A percentile compares a stretch with the other conserved stretches of the same genome.
Conservation (phyloP, 2,113 vertebrate species). For the Salvelinus fontinalis region DNA sequence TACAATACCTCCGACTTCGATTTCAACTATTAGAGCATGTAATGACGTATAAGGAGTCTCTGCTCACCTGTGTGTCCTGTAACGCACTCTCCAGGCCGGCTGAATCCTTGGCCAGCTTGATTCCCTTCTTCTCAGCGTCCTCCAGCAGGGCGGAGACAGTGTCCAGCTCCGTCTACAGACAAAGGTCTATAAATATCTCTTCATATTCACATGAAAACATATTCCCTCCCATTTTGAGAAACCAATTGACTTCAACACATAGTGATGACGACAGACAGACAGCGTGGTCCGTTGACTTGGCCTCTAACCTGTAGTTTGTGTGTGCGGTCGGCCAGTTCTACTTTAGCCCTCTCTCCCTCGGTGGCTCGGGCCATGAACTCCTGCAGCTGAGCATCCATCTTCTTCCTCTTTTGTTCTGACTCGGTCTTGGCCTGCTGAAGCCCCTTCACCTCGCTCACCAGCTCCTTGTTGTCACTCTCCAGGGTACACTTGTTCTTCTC, state of each 20-base stretch:
- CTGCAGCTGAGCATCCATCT: conserved; percentile 89
- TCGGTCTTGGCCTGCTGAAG: conserved; percentile 91
- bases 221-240: background rate
- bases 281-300: too few species aligned
- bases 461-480: conserved; percentile 93
- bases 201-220: background rate
- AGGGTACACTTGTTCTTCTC: conserved; percentile 96
- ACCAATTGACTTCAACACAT: background rate
- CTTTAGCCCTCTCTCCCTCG: conserved; percentile 83
- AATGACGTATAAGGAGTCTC: too few species aligned
- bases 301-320: conserved; percentile 87
- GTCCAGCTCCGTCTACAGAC: conserved; percentile 87
- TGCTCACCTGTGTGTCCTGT: conserved; percentile 90
- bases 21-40: background rate
- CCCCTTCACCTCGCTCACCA: conserved; percentile 88
- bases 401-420: conserved; percentile 94
- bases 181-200: conserved; percentile 1
- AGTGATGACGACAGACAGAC: too few species aligned
- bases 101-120: conserved; percentile 92
- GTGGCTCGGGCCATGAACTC: conserved; percentile 84
- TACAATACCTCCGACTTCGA: too few species aligned
- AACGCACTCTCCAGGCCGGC: conserved; percentile 89
- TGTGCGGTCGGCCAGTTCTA: conserved; percentile 84
- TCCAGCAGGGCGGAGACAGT: conserved; percentile 88
- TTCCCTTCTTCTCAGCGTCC: conserved; percentile 93